Percentiles rank a stretch among this genome's conserved stretches.
Evolutionary conservation across 2,888 invertebrate genomes (phyloP).

Genomic region (Drosophila trichaetosa): DNA sequence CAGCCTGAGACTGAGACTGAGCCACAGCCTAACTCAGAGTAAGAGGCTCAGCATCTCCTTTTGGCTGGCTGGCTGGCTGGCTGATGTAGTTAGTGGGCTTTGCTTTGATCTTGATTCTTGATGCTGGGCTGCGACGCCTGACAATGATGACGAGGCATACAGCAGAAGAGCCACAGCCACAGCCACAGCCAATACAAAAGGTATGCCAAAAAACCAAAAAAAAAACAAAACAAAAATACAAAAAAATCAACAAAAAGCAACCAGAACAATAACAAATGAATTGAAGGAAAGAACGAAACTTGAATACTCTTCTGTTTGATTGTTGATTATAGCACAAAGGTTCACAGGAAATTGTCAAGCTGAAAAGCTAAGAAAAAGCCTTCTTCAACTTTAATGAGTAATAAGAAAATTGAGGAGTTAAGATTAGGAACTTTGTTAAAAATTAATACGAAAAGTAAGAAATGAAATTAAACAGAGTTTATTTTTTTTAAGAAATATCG

Average conservation of each 20-base stretch:
- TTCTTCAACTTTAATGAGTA: background rate
- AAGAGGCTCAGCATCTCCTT: constrained; percentile 29
- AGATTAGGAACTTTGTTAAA: background rate
- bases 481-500: background rate
- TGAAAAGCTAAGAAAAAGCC: background rate
- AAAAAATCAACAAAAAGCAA: constrained; percentile 16
- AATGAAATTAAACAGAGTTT: background rate
- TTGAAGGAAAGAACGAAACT: constrained; percentile 7
- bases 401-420: background rate
- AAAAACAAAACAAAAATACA: constrained; percentile 22
- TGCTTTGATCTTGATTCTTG: constrained; percentile 80
- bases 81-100: constrained; percentile 77
- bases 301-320: constrained; percentile 27
- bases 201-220: constrained; percentile 59
- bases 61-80: constrained; percentile 12
- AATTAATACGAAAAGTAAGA: too few relatives aligned
- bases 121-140: constrained; percentile 74
- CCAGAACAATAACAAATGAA: constrained; percentile 34
- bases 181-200: constrained; percentile 62
- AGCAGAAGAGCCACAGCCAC: constrained; percentile 32
- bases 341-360: background rate
- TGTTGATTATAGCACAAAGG: background rate
- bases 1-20: constrained; percentile 7
- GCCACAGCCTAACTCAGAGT: constrained; percentile 16
- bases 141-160: constrained; percentile 78